These are phyloP conservation scores for Onychorhynchus coronatus DNA, from an alignment of 2,113 vertebrate species.

Conservation along the genomic window DNA sequence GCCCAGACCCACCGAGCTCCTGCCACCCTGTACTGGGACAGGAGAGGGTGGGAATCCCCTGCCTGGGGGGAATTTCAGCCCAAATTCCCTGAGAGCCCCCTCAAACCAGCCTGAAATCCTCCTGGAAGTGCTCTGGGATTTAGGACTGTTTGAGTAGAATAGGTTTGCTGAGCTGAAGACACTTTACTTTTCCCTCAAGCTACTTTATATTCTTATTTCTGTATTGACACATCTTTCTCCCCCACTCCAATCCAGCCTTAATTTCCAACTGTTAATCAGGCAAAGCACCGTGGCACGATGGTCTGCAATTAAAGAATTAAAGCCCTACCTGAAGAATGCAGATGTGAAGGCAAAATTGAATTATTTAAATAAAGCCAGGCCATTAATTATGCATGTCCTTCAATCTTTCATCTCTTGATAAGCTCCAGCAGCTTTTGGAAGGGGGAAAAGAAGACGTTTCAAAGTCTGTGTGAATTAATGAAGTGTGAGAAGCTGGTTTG, in stretches of 20 bases:
- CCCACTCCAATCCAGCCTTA: background rate
- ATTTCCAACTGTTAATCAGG: constrained; percentile 13
- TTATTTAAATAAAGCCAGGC: constrained; percentile 20
- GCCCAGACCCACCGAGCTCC: background rate
- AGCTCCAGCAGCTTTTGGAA: constrained; percentile 2
- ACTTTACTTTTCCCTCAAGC: background rate
- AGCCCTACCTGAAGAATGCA: constrained; percentile 31
- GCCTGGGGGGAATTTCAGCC: background rate
- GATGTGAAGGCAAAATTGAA: constrained; percentile 1
- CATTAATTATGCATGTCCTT: constrained; percentile 52
- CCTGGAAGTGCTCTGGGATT: background rate
- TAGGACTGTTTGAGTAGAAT: background rate
- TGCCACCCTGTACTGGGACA: background rate
- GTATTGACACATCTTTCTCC: background rate
- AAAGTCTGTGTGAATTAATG: background rate
- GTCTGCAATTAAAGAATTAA: constrained; percentile 54
- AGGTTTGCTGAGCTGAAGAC: background rate
- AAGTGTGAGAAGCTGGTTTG: background rate
- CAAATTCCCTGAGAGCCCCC: background rate
- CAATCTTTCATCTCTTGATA: constrained; percentile 41
- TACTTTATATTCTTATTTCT: background rate
- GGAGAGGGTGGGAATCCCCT: background rate
- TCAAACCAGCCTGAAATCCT: background rate
- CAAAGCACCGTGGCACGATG: background rate
- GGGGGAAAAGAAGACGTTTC: background rate